These are phyloP conservation scores for Gymnocephalus cernua DNA, from an alignment of 2,113 vertebrate genomes.

Conservation along the genomic window DNA sequence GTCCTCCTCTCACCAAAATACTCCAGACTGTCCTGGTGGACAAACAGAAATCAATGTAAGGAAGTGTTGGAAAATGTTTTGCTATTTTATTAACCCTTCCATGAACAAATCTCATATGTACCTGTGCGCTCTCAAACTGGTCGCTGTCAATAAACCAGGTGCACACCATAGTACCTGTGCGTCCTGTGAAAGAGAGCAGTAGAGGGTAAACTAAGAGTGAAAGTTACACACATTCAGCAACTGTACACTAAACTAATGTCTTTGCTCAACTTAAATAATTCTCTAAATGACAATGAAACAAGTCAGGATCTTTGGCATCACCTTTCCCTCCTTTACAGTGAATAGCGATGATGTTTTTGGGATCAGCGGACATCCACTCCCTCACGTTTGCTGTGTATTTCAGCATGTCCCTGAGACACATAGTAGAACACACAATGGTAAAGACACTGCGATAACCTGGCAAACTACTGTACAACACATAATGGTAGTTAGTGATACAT, in stretches of 20 bases:
- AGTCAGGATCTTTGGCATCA: constrained; percentile 51
- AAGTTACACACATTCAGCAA: background rate
- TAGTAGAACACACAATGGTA: background rate
- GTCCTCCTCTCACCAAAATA: constrained; percentile 95
- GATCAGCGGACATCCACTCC: constrained; percentile 91
- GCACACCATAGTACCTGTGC: constrained; percentile 95
- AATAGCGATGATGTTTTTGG: constrained; percentile 89
- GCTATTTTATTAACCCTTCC: background rate
- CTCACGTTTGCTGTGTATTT: constrained; percentile 88
- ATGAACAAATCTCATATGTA: constrained; percentile 55
- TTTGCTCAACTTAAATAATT: background rate
- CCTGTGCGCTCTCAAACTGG: constrained; percentile 92
- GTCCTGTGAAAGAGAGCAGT: constrained; percentile 82
- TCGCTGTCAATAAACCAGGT: constrained; percentile 91
- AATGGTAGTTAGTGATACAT: background rate
- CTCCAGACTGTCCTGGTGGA: constrained; percentile 87
- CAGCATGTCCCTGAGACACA: constrained; percentile 89
- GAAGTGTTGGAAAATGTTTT: background rate
- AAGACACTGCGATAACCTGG: background rate
- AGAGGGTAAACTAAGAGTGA: background rate
- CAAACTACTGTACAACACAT: background rate
- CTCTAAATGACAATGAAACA: background rate
- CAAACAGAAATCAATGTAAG: background rate
- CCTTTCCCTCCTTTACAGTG: constrained; percentile 99
- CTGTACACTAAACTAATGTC: background rate